Evolutionary conservation across 1,140 invertebrate species (phyloP).

Genomic region (Anagrus nilaparvatae): DNA sequence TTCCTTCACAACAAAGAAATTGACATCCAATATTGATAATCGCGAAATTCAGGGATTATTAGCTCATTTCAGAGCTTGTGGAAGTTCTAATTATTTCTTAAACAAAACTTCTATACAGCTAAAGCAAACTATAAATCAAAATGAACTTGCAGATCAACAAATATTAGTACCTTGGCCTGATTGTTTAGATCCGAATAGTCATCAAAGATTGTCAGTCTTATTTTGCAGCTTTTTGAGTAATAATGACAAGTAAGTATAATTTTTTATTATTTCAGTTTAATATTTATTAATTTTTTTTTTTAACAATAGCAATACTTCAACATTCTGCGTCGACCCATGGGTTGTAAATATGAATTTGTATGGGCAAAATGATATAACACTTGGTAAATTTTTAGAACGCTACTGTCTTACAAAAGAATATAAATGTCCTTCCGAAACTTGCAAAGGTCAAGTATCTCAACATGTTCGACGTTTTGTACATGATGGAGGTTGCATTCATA

Average conservation of each 20-base stretch:
- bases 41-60: constrained; percentile 58
- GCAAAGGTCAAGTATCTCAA: constrained; percentile 75
- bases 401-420: constrained; percentile 83
- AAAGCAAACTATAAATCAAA: background rate
- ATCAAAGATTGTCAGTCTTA: constrained; percentile 80
- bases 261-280: background rate
- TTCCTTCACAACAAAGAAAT: constrained; percentile 59
- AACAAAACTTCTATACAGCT: background rate
- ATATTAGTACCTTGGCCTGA: constrained; percentile 44
- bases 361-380: constrained; percentile 84
- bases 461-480: constrained; percentile 81
- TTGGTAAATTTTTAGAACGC: constrained; percentile 86
- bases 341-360: constrained; percentile 92
- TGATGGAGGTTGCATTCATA: constrained; percentile 61
- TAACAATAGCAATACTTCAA: constrained; percentile 65
- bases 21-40: constrained; percentile 52
- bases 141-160: too few relatives aligned
- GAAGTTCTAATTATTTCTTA: constrained; percentile 39
- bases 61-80: constrained; percentile 61
- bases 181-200: constrained; percentile 74
- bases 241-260: constrained; percentile 44
- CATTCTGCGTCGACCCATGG: constrained; percentile 84
- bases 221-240: constrained; percentile 85
- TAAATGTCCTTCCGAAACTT: constrained; percentile 69
- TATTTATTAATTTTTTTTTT: background rate